phyloP scores from a whole-genome alignment of 2,113 vertebrate genomes.

The Hippopotamus amphibius region DNA sequence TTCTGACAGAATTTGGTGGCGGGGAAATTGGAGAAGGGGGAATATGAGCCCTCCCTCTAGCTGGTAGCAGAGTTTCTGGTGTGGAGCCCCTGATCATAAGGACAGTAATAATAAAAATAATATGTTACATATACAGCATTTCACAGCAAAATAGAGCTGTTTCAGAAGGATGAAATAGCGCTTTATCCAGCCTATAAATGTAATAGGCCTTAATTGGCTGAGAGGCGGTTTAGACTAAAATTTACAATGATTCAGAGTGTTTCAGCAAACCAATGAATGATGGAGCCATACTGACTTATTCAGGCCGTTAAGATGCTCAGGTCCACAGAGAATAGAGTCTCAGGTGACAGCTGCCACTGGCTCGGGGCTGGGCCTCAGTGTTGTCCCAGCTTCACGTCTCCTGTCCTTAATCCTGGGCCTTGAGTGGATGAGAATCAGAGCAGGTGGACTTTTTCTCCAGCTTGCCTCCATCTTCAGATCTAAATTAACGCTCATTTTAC shows the following conservation, averaged over 20 bases:
- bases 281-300: not conserved
- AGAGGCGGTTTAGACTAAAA: conserved; percentile 17
- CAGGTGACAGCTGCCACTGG: not conserved
- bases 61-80: not conserved
- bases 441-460: not conserved
- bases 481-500: not conserved
- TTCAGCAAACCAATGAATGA: not conserved
- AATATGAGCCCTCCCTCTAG: not conserved
- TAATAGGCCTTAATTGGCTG: conserved; percentile 21
- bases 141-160: not conserved
- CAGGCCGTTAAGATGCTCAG: not conserved
- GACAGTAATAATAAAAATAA: not conserved
- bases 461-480: not conserved
- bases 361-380: not conserved
- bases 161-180: not conserved
- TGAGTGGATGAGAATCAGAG: not conserved
- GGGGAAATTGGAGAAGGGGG: not conserved
- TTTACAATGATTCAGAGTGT: not conserved
- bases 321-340: not conserved
- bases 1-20: conserved; percentile 1
- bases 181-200: not conserved
- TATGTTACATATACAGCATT: not conserved
- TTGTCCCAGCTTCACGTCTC: not conserved
- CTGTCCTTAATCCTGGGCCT: not conserved
- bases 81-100: not conserved